Evolutionary conservation across 2,888 invertebrate species (phyloP).

Genomic region (Metacarcinus magister): DNA sequence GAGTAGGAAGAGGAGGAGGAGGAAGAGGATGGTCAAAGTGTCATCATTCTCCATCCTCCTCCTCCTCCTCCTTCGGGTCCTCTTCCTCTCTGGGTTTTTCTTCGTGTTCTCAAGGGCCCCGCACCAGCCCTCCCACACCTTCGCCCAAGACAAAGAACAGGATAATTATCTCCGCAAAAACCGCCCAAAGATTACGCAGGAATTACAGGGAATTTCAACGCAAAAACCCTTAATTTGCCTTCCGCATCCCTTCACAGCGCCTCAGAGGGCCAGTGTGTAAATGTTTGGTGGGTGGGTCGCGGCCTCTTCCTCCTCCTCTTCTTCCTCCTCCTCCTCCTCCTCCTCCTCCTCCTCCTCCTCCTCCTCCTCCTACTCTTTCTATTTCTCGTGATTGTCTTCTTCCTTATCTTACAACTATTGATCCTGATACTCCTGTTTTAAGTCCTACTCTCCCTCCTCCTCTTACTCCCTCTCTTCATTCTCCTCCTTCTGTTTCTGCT

Average conservation of each 20-base stretch:
- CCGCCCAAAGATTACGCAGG: neutral
- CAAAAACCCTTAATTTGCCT: constrained; percentile 44
- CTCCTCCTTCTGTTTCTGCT: neutral
- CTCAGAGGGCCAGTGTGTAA: neutral
- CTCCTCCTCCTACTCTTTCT: neutral
- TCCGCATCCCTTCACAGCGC: neutral
- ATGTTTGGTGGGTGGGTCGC: neutral
- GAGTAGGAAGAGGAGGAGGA: too few species aligned
- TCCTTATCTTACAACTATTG: neutral
- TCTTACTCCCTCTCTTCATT: too few species aligned
- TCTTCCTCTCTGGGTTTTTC: neutral
- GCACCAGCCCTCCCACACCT: neutral
- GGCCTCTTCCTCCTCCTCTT: neutral
- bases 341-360: neutral
- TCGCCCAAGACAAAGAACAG: constrained; percentile 27
- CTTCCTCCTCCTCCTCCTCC: neutral
- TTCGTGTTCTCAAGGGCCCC: neutral
- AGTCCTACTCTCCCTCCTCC: neutral
- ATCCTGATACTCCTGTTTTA: too few species aligned
- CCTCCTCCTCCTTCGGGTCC: neutral
- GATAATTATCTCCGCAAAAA: constrained; percentile 29
- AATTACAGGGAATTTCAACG: neutral
- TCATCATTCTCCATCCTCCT: neutral
- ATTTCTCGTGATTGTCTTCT: neutral
- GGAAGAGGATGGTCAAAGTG: neutral